Percentiles rank a stretch among this genome's conserved stretches.
phyloP scores from a whole-genome alignment of 2,113 vertebrate genomes.

The Chaetodon auriga region DNA sequence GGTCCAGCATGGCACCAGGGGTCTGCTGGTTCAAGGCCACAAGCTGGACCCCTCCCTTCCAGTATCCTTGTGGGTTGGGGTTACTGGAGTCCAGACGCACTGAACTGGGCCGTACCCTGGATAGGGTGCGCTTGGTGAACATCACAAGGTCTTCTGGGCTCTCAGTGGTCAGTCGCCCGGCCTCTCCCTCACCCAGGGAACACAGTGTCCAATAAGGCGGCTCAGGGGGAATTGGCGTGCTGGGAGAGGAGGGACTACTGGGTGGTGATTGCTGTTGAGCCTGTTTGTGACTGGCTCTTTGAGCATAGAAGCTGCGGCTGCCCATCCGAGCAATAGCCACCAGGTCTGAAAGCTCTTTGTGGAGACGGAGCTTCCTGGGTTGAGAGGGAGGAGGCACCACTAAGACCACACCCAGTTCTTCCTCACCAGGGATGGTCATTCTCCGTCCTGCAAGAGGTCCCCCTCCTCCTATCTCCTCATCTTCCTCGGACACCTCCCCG shows the following conservation, averaged over 20 bases:
- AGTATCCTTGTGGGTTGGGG: constrained; percentile 96
- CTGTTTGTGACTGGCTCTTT: constrained; percentile 68
- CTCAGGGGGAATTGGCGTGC: constrained; percentile 71
- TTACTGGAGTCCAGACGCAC: constrained; percentile 98
- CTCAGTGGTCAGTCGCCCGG: constrained; percentile 92
- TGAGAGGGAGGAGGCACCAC: constrained; percentile 87
- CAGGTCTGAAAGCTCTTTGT: constrained; percentile 92
- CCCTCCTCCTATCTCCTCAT: constrained; percentile 92
- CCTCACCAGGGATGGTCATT: constrained; percentile 87
- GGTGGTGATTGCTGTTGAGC: constrained; percentile 88
- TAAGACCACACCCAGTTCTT: constrained; percentile 84
- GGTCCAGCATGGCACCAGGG: constrained; percentile 96
- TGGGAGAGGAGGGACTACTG: constrained; percentile 88
- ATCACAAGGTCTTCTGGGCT: constrained; percentile 95
- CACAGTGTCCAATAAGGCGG: constrained; percentile 90
- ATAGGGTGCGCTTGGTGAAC: constrained; percentile 95
- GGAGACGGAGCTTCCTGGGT: constrained; percentile 88
- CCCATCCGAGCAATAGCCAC: constrained; percentile 89
- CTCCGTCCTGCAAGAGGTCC: constrained; percentile 83
- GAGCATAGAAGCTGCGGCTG: constrained; percentile 87
- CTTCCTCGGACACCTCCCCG: constrained; percentile 96
- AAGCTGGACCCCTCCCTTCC: constrained; percentile 98
- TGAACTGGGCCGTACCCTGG: constrained; percentile 92
- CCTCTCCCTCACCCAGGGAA: constrained; percentile 95
- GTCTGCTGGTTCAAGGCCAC: constrained; percentile 99